phyloP scores from a whole-genome alignment of 1,140 invertebrate species.

The Stegodyphus mimosarum region DNA sequence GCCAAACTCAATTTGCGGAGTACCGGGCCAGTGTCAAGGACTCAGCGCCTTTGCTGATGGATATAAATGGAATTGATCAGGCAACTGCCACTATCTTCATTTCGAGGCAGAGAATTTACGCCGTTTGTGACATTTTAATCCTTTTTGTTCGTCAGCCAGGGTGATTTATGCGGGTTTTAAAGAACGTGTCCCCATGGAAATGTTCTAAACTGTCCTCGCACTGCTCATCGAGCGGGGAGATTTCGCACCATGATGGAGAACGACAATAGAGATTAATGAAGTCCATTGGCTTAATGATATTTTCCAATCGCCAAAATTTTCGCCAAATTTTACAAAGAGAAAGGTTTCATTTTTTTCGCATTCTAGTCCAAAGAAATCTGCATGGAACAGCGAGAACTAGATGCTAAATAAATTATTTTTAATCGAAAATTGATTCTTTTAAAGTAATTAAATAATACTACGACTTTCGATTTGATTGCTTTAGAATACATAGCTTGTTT shows the following conservation, averaged over 20 bases:
- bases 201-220: constrained; percentile 2
- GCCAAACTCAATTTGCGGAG: too few relatives aligned
- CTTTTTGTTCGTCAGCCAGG: constrained; percentile 26
- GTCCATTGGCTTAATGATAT: constrained; percentile 20
- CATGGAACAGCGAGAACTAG: too few relatives aligned
- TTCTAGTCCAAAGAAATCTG: too few relatives aligned
- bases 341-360: too few relatives aligned
- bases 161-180: constrained; percentile 40
- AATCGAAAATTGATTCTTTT: too few relatives aligned
- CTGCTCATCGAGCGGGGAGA: background rate
- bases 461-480: too few relatives aligned
- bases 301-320: constrained; percentile 9
- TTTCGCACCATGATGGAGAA: background rate
- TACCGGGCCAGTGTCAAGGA: too few relatives aligned
- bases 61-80: constrained; percentile 43
- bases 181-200: constrained; percentile 27
- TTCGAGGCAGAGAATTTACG: background rate
- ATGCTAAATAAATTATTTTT: too few relatives aligned
- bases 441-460: too few relatives aligned
- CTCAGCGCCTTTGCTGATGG: constrained; percentile 1
- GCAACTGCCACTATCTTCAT: constrained; percentile 11
- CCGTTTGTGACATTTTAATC: constrained; percentile 49
- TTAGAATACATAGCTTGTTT: too few relatives aligned
- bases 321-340: too few relatives aligned
- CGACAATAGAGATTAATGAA: constrained; percentile 22